Evolutionary conservation across 2,797 vertebrate genomes (phyloP).

Genomic region (Rousettus madagascariensis): DNA sequence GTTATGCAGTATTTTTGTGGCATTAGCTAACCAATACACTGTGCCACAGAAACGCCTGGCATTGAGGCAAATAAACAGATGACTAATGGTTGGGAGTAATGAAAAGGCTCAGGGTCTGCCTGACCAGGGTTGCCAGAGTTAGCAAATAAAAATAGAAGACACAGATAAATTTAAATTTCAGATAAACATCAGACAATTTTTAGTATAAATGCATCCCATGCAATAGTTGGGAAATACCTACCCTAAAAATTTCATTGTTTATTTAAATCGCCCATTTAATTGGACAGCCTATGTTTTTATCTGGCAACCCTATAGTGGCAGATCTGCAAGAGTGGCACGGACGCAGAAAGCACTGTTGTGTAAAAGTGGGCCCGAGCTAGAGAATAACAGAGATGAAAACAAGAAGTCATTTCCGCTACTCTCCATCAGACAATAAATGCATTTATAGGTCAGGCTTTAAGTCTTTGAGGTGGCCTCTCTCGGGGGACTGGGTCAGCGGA

Average conservation of each 20-base stretch:
- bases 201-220: background rate
- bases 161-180: background rate
- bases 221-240: background rate
- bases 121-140: background rate
- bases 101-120: background rate
- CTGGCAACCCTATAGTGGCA: background rate
- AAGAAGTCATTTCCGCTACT: background rate
- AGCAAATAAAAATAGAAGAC: background rate
- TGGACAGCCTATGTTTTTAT: background rate
- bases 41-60: background rate
- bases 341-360: background rate
- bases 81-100: background rate
- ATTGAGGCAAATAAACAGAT: background rate
- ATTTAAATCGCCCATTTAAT: background rate
- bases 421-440: background rate
- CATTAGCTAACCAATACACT: background rate
- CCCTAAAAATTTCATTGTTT: background rate
- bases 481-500: background rate
- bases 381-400: background rate
- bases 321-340: background rate
- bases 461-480: background rate
- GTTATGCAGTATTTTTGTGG: background rate
- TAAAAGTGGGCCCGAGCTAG: background rate
- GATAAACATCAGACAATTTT: background rate
- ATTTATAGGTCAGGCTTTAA: background rate